Evolutionary conservation across 2,113 vertebrate species (phyloP), one percentile per base, ranked within the genome.

Genomic region (Thermophis baileyi): DNA sequence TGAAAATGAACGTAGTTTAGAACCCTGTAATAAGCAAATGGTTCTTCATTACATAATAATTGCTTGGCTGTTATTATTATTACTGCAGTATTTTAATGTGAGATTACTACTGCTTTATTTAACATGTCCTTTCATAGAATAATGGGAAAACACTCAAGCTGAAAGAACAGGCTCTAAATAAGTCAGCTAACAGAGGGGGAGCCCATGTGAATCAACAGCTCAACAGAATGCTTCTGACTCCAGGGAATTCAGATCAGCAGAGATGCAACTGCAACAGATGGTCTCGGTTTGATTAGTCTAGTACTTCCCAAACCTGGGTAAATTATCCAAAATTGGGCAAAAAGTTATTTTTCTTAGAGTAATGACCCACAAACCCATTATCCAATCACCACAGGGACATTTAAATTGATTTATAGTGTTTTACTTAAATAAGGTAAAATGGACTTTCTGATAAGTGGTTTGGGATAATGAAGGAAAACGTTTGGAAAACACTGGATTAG

Each of bases 21-120:
- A 25, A 10, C n/a, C 90, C 0, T n/a, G 49, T 60, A 60, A 11
- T 6, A 1, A 87, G 35, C 10, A 47, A 87, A 87, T 3, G n/a
- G 5, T 87, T 91, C 22, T 49, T 60, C 16, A 24, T 24, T 30
- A 47, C 7, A n/a, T 55, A 86, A 85, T 86, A 25, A 85, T 85
- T 57, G 30, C 51, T 86, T 46, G 46, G 51, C 40, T 44, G 27
- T 44, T 69, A 27, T 30, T 51, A 94, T 89, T 95, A 89, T 24
- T 90, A 46, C 86, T 57, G 85, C 20, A 88, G 27, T 95, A 91
- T 96, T 95, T 96, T 94, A 93, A 93, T 94, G 93, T 44, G 89
- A 93, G 91, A 49, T 85, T 85, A 96, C 94, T 94, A n/a, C 74
- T 57, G 1, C 74, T 57, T 16, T 0, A 0, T 69, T 53, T 85